These are phyloP conservation scores for Leptopilina drosophilae DNA, from an alignment of 2,888 invertebrate species.

Conservation along the genomic window DNA sequence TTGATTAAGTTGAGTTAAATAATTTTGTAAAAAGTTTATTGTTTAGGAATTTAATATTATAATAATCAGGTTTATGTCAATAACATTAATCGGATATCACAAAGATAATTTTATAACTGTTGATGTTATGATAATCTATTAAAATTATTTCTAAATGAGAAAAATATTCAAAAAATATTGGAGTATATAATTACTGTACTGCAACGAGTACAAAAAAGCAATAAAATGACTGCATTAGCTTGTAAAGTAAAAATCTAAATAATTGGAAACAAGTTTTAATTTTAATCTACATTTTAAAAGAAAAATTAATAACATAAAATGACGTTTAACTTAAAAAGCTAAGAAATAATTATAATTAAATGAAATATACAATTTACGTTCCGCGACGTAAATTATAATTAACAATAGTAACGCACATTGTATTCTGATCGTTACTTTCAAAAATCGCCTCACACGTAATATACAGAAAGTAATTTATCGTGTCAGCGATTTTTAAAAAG, in stretches of 20 bases:
- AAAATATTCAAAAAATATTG: background rate
- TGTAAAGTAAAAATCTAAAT: no score
- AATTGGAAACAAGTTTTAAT: no score
- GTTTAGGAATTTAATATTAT: slow-evolving; percentile 8
- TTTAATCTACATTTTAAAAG: no score
- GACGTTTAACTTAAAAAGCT: background rate
- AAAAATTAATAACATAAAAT: background rate
- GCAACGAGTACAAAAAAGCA: no score
- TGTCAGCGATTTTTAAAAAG: background rate
- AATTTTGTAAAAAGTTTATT: slow-evolving; percentile 1
- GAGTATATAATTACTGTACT: background rate
- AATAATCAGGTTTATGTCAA: slow-evolving; percentile 18
- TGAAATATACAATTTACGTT: slow-evolving; percentile 2
- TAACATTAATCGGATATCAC: background rate
- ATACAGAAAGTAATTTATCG: slow-evolving; percentile 2
- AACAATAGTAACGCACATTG: background rate
- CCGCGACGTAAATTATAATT: background rate
- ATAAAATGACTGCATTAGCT: no score
- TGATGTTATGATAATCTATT: background rate
- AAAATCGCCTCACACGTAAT: background rate
- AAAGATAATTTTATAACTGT: background rate
- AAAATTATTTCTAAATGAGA: slow-evolving; percentile 20
- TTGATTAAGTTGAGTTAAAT: slow-evolving; percentile 17
- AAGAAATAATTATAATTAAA: background rate
- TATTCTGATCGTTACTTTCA: background rate